Base-by-base conservation (phyloP, 2,797 vertebrate genomes). In the Pseudochaenichthys georgianus region DNA sequence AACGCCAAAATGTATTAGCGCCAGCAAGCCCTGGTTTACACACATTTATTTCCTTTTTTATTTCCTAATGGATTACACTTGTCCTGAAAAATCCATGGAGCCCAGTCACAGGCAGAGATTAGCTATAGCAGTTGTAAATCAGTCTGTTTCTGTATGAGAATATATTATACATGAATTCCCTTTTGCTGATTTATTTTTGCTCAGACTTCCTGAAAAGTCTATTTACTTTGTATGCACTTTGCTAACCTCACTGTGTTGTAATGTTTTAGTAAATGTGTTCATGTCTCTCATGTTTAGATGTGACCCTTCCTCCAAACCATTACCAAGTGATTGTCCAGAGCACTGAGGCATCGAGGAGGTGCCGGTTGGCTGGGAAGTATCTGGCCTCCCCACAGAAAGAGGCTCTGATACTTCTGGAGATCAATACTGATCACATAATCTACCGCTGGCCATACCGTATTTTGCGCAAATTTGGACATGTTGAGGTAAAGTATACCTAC, bases 401-500 rank as follows among this genome's bases (percentile, higher is more conserved):
- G 0, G 83, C 88, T 64, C 66, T 97, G 73, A 78, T 45, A 0
- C 89, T 98, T 78, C 91, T 94, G 34, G 92, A 93, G 31, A 51
- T 78, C 0, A 74, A 86, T 1, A 88, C 92, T 0, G 82, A 57
- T 2, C 82, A 94, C 47, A 15, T 83, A 4, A 76, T 97, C 77
- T 95, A 95, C 68, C 64, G 64, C 75, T 98, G 97, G 97, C 96
- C 97, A 1, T 98, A 98, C 75, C 73, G 53, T 10, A 91, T 95
- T 62, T 85, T 98, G 43, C 95, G 97, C 46, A 96, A 96, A 86
- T 97, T 96, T 38, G 96, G 97, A 79, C 94, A 94, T 12, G 92
- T 96, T 74, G 95, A 97, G 96, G 97, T 98, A 89, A 87, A 63
- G 34, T 7, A 28, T 11, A 13, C 13, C 12, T 45, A 15, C 38